A percentile compares a stretch with the other conserved stretches of the same genome.
Conservation (phyloP, 2,888 invertebrate species). For the Hirtodrosophila histrioides region DNA sequence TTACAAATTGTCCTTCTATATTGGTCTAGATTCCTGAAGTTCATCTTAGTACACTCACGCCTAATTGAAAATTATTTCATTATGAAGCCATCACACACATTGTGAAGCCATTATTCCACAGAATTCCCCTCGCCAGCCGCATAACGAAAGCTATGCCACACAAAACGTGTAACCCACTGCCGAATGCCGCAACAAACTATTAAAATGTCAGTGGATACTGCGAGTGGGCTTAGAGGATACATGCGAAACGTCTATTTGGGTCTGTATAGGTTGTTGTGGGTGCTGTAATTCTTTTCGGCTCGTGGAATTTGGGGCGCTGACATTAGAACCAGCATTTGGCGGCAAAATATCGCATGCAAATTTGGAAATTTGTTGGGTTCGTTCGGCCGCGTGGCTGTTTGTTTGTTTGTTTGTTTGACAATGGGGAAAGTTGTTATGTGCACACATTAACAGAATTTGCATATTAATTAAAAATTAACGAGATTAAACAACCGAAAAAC, state of each 20-base stretch:
- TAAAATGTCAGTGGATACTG: constrained; percentile 29
- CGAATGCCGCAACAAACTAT: constrained; percentile 18
- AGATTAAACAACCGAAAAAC: constrained; percentile 34
- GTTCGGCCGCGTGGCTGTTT: constrained; percentile 9
- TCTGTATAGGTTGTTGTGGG: constrained; percentile 4
- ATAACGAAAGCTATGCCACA: not conserved
- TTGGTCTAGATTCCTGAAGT: no score
- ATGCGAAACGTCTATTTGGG: constrained; percentile 39
- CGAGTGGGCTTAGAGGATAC: not conserved
- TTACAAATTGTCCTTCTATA: no score
- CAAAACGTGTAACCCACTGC: not conserved
- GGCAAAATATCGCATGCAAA: constrained; percentile 31
- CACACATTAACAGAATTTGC: constrained; percentile 70
- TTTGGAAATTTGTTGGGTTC: constrained; percentile 37
- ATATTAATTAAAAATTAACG: constrained; percentile 79
- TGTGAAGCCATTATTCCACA: constrained; percentile 49
- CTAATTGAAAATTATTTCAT: constrained; percentile 61
- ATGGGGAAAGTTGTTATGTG: constrained; percentile 33
- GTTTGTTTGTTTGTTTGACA: constrained; percentile 11
- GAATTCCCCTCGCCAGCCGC: not conserved
- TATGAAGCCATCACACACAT: constrained; percentile 51
- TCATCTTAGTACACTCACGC: not conserved
- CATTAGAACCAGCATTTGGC: constrained; percentile 26
- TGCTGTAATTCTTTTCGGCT: constrained; percentile 21
- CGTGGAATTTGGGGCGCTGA: constrained; percentile 29